phyloP scores from a whole-genome alignment of 2,797 vertebrate genomes.

The Carcharodon carcharias region DNA sequence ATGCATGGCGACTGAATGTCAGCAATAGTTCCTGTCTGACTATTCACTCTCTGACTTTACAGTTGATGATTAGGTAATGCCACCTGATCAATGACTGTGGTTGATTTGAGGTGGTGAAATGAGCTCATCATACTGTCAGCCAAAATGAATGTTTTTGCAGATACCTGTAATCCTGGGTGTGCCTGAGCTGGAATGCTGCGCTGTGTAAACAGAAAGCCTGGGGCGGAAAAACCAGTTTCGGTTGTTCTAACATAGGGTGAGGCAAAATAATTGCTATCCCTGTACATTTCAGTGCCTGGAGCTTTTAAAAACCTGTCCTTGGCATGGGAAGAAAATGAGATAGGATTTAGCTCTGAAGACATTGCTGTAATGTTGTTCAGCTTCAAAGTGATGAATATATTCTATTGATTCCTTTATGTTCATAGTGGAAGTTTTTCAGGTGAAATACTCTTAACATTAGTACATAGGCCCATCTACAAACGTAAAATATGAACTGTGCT shows the following conservation, averaged over 20 bases:
- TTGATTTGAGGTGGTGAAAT: constrained; percentile 20
- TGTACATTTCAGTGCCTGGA: not conserved
- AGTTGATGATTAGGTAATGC: not conserved
- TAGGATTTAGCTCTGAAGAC: not conserved
- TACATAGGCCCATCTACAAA: not conserved
- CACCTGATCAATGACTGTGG: not conserved
- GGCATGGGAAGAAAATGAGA: not conserved
- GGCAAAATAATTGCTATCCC: constrained; percentile 18
- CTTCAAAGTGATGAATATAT: not conserved
- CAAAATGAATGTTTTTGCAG: not conserved
- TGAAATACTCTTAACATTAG: not conserved
- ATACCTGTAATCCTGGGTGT: constrained; percentile 4
- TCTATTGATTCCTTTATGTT: constrained; percentile 5
- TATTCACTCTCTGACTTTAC: not conserved
- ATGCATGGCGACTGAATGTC: not conserved
- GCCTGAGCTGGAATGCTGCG: not conserved
- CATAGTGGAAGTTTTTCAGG: not conserved
- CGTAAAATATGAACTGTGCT: not conserved
- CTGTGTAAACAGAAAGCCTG: not conserved
- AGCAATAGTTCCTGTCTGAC: not conserved
- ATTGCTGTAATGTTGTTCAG: not conserved
- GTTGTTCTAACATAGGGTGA: not conserved
- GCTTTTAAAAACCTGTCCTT: not conserved
- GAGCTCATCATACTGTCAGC: not conserved
- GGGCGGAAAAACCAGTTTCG: constrained; percentile 25